Percentiles rank a stretch among this genome's conserved stretches.
These are phyloP conservation scores for Meda fulgida DNA, from an alignment of 2,797 vertebrate genomes.

Conservation along the genomic window DNA sequence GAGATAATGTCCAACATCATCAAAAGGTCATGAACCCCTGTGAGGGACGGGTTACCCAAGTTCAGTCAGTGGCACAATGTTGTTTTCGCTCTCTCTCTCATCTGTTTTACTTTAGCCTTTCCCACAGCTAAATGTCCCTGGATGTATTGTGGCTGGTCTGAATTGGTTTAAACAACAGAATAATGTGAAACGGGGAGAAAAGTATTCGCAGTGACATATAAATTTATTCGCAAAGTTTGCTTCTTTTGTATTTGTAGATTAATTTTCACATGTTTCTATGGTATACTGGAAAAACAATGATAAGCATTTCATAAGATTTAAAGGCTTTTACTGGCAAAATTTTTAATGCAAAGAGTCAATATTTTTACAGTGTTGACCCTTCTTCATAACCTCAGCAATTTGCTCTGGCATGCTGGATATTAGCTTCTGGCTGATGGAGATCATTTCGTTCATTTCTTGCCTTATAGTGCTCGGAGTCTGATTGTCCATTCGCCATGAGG, in stretches of 20 bases:
- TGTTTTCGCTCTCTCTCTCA: conserved; percentile 6
- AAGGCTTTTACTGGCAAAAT: not conserved
- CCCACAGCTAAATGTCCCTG: conserved; percentile 12
- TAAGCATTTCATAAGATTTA: not conserved
- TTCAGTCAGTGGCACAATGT: conserved; percentile 16
- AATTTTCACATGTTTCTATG: not conserved
- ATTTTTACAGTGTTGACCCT: not conserved
- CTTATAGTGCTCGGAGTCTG: not conserved
- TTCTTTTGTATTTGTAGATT: not conserved
- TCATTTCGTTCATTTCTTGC: not conserved
- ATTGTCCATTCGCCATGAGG: not conserved
- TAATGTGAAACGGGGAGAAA: not conserved
- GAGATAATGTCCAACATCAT: conserved; percentile 39
- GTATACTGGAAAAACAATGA: not conserved
- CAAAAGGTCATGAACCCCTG: conserved; percentile 32
- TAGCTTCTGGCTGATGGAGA: not conserved
- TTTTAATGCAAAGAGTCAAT: not conserved
- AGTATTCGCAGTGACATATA: not conserved
- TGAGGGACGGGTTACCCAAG: conserved; percentile 3
- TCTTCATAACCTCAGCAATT: not conserved
- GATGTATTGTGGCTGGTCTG: not conserved
- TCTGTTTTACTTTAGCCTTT: not conserved
- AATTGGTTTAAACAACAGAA: conserved; percentile 1
- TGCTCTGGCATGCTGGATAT: not conserved
- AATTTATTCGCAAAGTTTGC: not conserved